Conservation (phyloP, 1,140 invertebrate genomes). For the Apis florea region DNA sequence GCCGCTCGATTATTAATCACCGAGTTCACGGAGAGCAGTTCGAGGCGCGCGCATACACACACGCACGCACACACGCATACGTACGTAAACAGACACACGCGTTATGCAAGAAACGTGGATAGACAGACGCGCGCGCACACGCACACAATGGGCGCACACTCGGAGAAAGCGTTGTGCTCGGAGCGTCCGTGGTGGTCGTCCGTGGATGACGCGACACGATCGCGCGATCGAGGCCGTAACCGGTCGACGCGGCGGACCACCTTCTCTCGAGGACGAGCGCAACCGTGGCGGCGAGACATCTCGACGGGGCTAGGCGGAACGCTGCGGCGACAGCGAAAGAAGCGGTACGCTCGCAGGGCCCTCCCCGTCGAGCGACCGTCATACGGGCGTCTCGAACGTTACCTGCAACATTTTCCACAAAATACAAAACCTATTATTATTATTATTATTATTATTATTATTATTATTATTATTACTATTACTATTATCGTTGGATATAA, state of each 20-base stretch:
- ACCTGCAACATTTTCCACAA: constrained; percentile 59
- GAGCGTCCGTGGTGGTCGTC: background rate
- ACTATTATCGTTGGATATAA: too few relatives aligned
- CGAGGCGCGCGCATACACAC: background rate
- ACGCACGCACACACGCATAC: background rate
- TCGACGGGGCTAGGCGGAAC: constrained; percentile 73
- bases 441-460: too few relatives aligned
- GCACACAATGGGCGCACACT: background rate
- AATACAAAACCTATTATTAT: background rate
- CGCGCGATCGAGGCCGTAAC: background rate
- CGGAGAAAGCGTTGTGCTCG: background rate
- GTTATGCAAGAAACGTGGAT: too few relatives aligned
- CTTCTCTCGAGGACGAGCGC: constrained; percentile 41
- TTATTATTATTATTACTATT: too few relatives aligned
- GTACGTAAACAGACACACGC: background rate
- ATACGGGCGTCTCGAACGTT: constrained; percentile 75
- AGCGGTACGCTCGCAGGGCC: constrained; percentile 73
- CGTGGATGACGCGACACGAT: background rate
- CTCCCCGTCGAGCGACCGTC: constrained; percentile 76
- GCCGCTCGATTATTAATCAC: too few relatives aligned
- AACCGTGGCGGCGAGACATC: constrained; percentile 10
- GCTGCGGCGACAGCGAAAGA: constrained; percentile 71
- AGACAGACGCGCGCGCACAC: background rate
- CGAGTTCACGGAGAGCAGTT: background rate
- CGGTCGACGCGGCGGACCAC: constrained; percentile 41